These are phyloP conservation scores for Chironomus tentans DNA, from an alignment of 2,888 invertebrate genomes.

Conservation along the genomic window DNA sequence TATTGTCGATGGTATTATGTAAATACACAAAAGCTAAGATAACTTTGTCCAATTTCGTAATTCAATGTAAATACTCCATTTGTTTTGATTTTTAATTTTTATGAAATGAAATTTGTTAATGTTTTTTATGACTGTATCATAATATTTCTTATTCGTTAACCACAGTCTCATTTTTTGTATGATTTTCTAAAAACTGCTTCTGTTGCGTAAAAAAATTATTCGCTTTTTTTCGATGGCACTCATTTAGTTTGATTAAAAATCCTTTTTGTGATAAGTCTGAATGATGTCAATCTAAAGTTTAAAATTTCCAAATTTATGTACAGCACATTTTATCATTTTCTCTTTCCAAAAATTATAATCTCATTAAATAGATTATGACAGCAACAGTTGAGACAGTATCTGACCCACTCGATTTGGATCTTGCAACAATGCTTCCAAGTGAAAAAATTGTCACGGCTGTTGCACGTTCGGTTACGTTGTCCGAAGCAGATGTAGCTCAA, in stretches of 20 bases:
- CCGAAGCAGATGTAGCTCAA: constrained; percentile 80
- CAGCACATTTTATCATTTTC: background rate
- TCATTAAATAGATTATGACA: constrained; percentile 51
- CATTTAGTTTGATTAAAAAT: background rate
- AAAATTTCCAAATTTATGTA: background rate
- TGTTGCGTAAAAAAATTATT: background rate
- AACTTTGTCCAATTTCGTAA: too few relatives aligned
- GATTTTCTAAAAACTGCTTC: background rate
- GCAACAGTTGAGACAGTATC: constrained; percentile 92
- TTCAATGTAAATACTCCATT: too few relatives aligned
- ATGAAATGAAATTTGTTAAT: background rate
- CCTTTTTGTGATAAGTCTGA: background rate
- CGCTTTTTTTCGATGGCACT: background rate
- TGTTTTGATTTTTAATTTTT: too few relatives aligned
- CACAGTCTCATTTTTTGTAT: background rate
- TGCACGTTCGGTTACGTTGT: constrained; percentile 76
- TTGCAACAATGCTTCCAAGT: constrained; percentile 74
- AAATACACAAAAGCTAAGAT: too few relatives aligned
- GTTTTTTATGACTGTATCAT: background rate
- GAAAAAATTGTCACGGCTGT: constrained; percentile 68
- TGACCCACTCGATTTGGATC: constrained; percentile 83
- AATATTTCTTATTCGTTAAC: background rate
- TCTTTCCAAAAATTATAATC: background rate
- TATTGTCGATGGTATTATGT: too few relatives aligned
- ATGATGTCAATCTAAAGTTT: background rate